A percentile compares a stretch with the other conserved stretches of the same genome.
Evolutionary conservation across 2,113 vertebrate species (phyloP).

Genomic region (Lepus timidus): DNA sequence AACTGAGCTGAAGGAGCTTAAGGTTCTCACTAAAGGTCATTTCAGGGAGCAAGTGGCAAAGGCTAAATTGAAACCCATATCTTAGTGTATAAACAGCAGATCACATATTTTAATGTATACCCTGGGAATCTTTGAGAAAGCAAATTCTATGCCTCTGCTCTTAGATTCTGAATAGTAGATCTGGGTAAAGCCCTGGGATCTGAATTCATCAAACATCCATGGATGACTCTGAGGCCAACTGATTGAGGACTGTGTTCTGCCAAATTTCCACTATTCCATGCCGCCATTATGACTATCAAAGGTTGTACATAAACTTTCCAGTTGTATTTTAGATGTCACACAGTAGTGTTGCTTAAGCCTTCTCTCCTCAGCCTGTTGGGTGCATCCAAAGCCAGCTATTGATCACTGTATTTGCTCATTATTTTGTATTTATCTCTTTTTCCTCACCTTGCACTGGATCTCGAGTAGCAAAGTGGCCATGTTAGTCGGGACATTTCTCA

Average conservation of each 20-base stretch:
- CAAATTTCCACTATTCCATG: not conserved
- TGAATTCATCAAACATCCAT: not conserved
- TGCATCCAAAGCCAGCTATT: not conserved
- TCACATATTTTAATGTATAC: not conserved
- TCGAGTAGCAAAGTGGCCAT: not conserved
- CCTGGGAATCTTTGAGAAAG: conserved; percentile 40
- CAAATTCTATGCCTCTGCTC: not conserved
- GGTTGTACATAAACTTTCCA: not conserved
- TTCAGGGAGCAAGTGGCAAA: not conserved
- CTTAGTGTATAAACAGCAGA: not conserved
- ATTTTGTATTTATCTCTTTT: not conserved
- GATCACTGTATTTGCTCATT: not conserved
- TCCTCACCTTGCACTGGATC: not conserved
- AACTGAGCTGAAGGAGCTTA: conserved; percentile 11
- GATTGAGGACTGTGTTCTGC: not conserved
- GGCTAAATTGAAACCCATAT: conserved; percentile 21
- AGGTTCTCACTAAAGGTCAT: not conserved
- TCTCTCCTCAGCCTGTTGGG: not conserved
- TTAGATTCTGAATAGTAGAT: not conserved
- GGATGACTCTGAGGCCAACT: not conserved
- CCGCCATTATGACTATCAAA: not conserved
- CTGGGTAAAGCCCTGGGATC: not conserved
- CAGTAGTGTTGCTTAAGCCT: not conserved
- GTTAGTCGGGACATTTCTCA: not conserved
- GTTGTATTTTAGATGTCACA: not conserved